Evolutionary conservation across 2,797 vertebrate species (phyloP).

Genomic region (Cetoscarus ocellatus): DNA sequence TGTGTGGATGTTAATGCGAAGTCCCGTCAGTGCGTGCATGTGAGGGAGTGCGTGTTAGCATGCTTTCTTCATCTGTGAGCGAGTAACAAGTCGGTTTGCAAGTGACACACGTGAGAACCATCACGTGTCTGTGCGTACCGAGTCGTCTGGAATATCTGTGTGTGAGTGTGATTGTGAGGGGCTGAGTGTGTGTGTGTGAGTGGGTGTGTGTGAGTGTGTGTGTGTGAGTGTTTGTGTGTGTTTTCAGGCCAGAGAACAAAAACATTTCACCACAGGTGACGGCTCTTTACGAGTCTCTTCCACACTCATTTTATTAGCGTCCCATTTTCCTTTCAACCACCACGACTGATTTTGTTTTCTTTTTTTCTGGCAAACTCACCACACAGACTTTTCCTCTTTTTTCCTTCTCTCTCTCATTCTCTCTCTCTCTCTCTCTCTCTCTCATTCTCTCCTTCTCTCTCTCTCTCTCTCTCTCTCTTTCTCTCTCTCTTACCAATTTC

Average conservation of each 20-base stretch:
- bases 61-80: constrained; percentile 44
- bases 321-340: constrained; percentile 70
- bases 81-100: constrained; percentile 32
- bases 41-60: constrained; percentile 22
- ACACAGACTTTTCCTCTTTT: constrained; percentile 15
- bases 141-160: background rate
- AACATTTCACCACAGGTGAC: constrained; percentile 72
- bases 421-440: background rate
- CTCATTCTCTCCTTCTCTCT: constrained; percentile 41
- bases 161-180: no score
- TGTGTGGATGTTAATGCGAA: constrained; percentile 4
- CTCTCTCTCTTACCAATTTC: constrained; percentile 58
- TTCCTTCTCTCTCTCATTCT: no score
- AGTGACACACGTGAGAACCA: constrained; percentile 22
- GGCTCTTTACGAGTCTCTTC: constrained; percentile 70
- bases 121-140: background rate
- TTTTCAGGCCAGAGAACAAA: constrained; percentile 62
- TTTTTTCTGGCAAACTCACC: constrained; percentile 49
- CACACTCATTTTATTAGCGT: constrained; percentile 69
- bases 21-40: constrained; percentile 3
- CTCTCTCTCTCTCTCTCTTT: background rate
- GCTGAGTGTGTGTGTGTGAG: no score
- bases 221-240: constrained; percentile 18
- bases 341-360: constrained; percentile 35
- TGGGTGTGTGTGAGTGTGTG: background rate